These are phyloP conservation scores for Halotydeus destructor DNA, from an alignment of 1,140 invertebrate genomes.

Conservation along the genomic window DNA sequence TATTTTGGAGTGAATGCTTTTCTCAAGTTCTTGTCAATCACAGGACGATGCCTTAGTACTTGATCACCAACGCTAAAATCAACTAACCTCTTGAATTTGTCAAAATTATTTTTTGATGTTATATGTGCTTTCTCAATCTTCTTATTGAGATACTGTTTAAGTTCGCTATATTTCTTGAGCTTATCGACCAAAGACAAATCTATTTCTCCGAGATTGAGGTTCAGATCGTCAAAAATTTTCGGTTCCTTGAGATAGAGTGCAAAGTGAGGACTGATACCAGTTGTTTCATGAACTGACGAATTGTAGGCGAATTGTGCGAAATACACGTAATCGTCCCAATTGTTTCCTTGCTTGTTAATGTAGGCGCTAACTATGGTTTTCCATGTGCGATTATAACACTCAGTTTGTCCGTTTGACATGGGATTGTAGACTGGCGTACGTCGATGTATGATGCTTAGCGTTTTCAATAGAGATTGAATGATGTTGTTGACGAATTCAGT, in stretches of 20 bases:
- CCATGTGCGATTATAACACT: constrained; percentile 15
- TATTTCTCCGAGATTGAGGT: too few species aligned
- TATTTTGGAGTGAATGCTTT: background rate
- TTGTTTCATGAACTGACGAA: constrained; percentile 24
- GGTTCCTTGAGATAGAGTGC: constrained; percentile 26
- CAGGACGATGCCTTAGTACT: background rate
- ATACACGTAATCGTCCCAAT: constrained; percentile 27
- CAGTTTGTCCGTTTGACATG: constrained; percentile 16
- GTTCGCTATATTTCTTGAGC: too few species aligned
- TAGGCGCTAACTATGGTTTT: constrained; percentile 16
- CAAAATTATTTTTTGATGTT: background rate
- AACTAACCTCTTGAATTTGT: background rate
- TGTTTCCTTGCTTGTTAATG: constrained; percentile 18
- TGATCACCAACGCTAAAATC: background rate
- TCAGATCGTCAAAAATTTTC: too few species aligned
- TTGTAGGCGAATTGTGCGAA: constrained; percentile 28
- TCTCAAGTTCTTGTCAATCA: background rate
- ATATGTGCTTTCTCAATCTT: too few species aligned
- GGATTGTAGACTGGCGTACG: constrained; percentile 9
- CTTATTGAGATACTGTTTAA: too few species aligned
- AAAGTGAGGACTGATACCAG: constrained; percentile 24
- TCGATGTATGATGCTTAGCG: too few species aligned
- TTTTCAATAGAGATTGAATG: too few species aligned
- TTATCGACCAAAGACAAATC: too few species aligned
- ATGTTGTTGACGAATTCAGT: background rate